Evolutionary conservation across 2,888 invertebrate genomes (phyloP).

Genomic region (Phorcus lineatus): DNA sequence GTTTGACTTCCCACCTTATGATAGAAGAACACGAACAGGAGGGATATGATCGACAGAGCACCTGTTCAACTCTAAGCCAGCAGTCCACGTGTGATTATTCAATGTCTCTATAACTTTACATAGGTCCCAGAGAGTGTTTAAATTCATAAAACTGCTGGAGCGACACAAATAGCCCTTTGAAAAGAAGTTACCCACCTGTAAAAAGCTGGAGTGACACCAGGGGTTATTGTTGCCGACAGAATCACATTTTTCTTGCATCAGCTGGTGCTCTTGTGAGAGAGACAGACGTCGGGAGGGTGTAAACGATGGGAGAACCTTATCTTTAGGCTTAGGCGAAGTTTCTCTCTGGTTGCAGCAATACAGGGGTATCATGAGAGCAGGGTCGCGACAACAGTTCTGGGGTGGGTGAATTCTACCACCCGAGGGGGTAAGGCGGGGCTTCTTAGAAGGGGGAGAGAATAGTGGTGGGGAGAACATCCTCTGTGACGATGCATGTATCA

Average conservation of each 20-base stretch:
- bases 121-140: too few species aligned
- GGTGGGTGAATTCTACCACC: not conserved
- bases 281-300: not conserved
- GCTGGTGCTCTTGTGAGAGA: not conserved
- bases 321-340: not conserved
- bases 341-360: not conserved
- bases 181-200: slow-evolving; percentile 15
- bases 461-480: not conserved
- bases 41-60: too few species aligned
- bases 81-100: too few species aligned
- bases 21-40: too few species aligned
- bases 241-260: not conserved
- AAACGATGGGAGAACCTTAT: not conserved
- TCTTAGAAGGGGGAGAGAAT: not conserved
- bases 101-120: too few species aligned
- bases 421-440: not conserved
- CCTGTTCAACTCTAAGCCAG: too few species aligned
- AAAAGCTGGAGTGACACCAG: not conserved
- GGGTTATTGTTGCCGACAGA: not conserved
- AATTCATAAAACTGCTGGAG: not conserved
- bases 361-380: slow-evolving; percentile 2
- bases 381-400: not conserved
- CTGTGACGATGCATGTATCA: not conserved
- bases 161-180: not conserved
- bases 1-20: too few species aligned